Evolutionary conservation across 2,888 invertebrate species (phyloP).

Genomic region (Rhagonycha lutea): DNA sequence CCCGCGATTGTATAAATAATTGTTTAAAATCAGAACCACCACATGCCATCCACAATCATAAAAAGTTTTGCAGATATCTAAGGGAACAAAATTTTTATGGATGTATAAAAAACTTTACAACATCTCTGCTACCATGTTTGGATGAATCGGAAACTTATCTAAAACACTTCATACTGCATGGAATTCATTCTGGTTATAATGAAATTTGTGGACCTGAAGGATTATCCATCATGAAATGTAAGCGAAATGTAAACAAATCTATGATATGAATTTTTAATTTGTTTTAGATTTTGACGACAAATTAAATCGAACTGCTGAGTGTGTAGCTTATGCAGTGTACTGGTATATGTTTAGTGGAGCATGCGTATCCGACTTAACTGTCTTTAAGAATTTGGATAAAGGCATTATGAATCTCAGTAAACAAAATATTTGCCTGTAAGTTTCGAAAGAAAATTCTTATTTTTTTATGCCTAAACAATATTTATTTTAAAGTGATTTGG

Average conservation of each 20-base stretch:
- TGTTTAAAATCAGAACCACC: not conserved
- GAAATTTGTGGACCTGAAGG: not conserved
- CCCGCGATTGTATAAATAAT: not conserved
- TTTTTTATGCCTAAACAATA: not conserved
- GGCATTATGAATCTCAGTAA: not conserved
- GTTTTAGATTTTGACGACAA: not conserved
- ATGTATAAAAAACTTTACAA: not conserved
- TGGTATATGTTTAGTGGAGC: not conserved
- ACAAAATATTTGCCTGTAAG: not conserved
- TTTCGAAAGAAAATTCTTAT: not conserved
- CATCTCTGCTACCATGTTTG: not conserved
- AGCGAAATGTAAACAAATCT: not conserved
- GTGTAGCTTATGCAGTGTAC: not conserved
- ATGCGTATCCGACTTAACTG: not conserved
- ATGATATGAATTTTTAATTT: not conserved
- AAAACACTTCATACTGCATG: not conserved
- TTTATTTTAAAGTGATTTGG: not conserved
- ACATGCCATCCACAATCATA: not conserved
- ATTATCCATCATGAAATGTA: not conserved
- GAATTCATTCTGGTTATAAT: not conserved
- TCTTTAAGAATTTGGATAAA: not conserved
- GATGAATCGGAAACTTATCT: not conserved
- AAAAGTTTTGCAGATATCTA: not conserved
- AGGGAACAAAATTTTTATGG: not conserved
- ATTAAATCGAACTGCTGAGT: not conserved